Evolutionary conservation across 2,888 invertebrate genomes (phyloP).

Genomic region (Trichopria drosophilae): DNA sequence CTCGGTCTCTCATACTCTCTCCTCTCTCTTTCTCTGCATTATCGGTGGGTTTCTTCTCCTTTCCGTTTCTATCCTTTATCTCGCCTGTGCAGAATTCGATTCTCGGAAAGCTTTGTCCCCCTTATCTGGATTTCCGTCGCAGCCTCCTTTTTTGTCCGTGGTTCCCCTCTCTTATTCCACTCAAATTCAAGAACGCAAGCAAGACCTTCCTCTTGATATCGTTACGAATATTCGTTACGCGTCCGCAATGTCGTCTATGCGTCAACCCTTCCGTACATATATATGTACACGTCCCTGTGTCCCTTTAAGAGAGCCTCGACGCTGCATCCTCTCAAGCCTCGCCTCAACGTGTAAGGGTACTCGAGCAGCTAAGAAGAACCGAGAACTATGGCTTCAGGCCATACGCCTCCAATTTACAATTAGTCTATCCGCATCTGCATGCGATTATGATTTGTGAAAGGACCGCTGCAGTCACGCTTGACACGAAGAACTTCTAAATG

Average conservation of each 20-base stretch:
- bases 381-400: too few species aligned
- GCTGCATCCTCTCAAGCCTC: slow-evolving; percentile 10
- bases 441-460: slow-evolving; percentile 13
- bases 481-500: too few species aligned
- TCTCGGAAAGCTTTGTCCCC: too few species aligned
- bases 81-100: slow-evolving; percentile 14
- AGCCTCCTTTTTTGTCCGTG: too few species aligned
- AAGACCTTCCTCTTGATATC: slow-evolving; percentile 8
- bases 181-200: slow-evolving; percentile 11
- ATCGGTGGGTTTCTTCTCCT: background rate
- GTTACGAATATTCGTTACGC: slow-evolving; percentile 11
- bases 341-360: background rate
- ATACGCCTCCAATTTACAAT: slow-evolving; percentile 13
- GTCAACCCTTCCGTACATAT: too few species aligned
- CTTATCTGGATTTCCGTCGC: too few species aligned
- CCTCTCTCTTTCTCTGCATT: background rate
- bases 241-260: slow-evolving; percentile 3
- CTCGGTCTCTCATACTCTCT: background rate
- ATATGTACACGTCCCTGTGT: too few species aligned
- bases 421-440: slow-evolving; percentile 5
- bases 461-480: too few species aligned
- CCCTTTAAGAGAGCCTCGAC: background rate
- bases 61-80: background rate
- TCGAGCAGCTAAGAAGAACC: too few species aligned
- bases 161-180: too few species aligned